Evolutionary conservation across 1,140 invertebrate species (phyloP).

Genomic region (Antheraea mylitta): DNA sequence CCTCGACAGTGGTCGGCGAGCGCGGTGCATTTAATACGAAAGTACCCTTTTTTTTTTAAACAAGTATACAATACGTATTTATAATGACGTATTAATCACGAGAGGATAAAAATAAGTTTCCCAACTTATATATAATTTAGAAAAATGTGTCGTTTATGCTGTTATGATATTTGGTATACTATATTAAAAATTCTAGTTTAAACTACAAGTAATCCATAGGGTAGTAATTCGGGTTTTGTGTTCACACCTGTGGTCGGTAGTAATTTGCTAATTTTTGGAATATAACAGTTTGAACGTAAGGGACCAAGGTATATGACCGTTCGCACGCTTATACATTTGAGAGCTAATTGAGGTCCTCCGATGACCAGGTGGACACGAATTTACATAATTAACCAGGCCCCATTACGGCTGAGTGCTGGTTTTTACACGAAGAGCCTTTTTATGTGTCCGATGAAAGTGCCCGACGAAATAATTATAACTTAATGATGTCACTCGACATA

Average conservation of each 20-base stretch:
- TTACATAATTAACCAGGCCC: conserved; percentile 7
- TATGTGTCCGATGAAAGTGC: conserved; percentile 1
- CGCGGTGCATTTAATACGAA: too few species aligned
- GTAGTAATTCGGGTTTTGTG: not conserved
- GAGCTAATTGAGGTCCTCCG: not conserved
- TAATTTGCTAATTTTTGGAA: not conserved
- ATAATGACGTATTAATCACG: too few species aligned
- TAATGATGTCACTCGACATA: not conserved
- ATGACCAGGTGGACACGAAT: conserved; percentile 1
- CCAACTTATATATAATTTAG: too few species aligned
- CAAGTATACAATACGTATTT: too few species aligned
- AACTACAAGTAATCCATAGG: not conserved
- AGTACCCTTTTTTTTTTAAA: too few species aligned
- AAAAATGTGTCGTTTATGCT: too few species aligned
- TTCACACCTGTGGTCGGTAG: not conserved
- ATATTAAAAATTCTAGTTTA: too few species aligned
- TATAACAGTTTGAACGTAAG: not conserved
- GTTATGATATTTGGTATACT: too few species aligned
- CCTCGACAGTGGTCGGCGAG: too few species aligned
- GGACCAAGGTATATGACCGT: not conserved
- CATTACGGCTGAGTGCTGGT: conserved; percentile 7
- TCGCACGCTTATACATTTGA: not conserved
- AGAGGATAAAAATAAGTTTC: too few species aligned
- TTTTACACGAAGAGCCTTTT: conserved; percentile 6
- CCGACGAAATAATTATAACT: not conserved